Base-by-base conservation (phyloP, 2,113 vertebrate species). In the Mastomys coucha region DNA sequence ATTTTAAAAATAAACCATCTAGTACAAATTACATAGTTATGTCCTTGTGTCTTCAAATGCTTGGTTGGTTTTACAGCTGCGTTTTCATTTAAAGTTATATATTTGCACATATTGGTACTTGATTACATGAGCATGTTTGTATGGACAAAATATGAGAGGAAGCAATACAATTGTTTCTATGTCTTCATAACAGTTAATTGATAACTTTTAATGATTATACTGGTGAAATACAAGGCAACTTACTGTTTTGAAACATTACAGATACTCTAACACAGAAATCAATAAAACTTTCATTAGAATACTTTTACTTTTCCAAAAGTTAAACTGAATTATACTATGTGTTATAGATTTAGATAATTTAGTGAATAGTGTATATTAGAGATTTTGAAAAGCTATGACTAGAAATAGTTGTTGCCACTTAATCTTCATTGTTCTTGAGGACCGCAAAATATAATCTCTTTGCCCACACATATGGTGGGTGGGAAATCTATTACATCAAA, bases 401-500 rank as follows among this genome's bases (percentile, higher is more conserved):
- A n/a, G 28, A 77, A 89, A 70, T 93, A 39, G 96, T 70, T 10
- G 1, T 49, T 82, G 36, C 70, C 22, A 70, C 31, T 89, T 17
- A 65, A 49, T 77, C 7, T 89, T 56, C 39, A 75, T 1, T 11
- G 86, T 17, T 95, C 33, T 87, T 77, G 28, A 94, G 84, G 20
- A 77, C 2, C 10, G 94, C 58, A 94, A 90, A 63, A n/a, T 73
- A 77, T 69, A 86, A 77, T 86, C 7, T 86, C 42, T 96, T 80
- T 88, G 24, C 28, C 22, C 9, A 94, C 1, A 86, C 1, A 26
- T 58, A 60, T 9, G 65, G 45, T 67, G 0, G 9, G 31, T 91
- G 9, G 36, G 2, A 24, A 70, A 89, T 80, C 8, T 12, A 26
- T 53, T 76, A 82, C 20, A 51, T 10, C 73, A 76, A 88, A 3